Conservation (phyloP, 35 echinoderm and acorn worm species). For the Anneissia japonica region DNA sequence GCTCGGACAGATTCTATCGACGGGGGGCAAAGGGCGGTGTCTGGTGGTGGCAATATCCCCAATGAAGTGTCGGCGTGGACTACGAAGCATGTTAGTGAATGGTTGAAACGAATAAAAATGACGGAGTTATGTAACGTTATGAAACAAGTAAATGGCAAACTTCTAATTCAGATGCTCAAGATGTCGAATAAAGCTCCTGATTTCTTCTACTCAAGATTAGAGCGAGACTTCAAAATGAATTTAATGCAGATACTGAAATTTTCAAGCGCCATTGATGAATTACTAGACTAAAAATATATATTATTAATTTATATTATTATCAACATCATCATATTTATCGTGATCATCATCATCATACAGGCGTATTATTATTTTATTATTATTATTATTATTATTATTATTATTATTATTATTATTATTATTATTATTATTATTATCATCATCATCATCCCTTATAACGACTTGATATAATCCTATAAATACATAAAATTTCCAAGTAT, state of each 20-base stretch:
- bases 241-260: constrained; percentile 46
- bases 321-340: too few relatives aligned
- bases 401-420: too few relatives aligned
- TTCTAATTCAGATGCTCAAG: constrained; percentile 65
- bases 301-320: too few relatives aligned
- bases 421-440: too few relatives aligned
- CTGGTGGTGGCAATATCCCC: not conserved
- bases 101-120: constrained; percentile 56
- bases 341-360: too few relatives aligned
- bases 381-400: too few relatives aligned
- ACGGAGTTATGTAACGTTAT: constrained; percentile 4
- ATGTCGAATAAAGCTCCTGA: constrained; percentile 62
- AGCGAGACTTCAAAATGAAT: constrained; percentile 56
- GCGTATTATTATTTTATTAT: too few relatives aligned
- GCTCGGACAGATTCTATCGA: not conserved
- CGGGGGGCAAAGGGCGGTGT: not conserved
- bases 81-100: constrained; percentile 38
- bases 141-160: constrained; percentile 48
- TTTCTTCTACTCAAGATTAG: constrained; percentile 60
- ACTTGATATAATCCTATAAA: too few relatives aligned
- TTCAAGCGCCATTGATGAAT: constrained; percentile 55
- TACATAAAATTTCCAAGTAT: too few relatives aligned
- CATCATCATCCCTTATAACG: too few relatives aligned
- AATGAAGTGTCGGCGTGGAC: constrained; percentile 7
- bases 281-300: constrained; percentile 25